Percentiles rank a stretch among this genome's conserved stretches.
Conservation (phyloP, 2,888 invertebrate genomes). For the Acronicta leporina region DNA sequence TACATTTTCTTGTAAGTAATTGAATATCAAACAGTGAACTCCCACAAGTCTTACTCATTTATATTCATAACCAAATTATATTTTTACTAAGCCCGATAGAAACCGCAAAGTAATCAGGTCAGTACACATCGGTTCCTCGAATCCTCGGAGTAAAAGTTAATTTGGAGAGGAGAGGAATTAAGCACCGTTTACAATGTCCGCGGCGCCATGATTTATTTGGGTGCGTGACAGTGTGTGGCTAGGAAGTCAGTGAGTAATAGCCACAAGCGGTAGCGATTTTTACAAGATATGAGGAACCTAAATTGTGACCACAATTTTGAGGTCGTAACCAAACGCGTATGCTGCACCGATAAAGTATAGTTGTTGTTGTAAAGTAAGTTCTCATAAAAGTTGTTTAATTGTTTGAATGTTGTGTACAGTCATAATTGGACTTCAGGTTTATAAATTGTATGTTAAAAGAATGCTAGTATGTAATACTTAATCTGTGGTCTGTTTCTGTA, state of each 20-base stretch:
- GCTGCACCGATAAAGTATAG: too few relatives aligned
- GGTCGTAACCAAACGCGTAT: too few relatives aligned
- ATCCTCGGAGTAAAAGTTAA: slow-evolving; percentile 65
- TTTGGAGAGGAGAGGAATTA: slow-evolving; percentile 74
- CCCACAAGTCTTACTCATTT: slow-evolving; percentile 15
- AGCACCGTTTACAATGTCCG: slow-evolving; percentile 78
- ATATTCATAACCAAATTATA: slow-evolving; percentile 25
- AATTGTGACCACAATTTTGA: too few relatives aligned
- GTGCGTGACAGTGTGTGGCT: slow-evolving; percentile 60
- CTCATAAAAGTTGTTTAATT: too few relatives aligned
- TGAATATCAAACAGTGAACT: slow-evolving; percentile 9
- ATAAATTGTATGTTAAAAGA: too few relatives aligned
- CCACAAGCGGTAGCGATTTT: slow-evolving; percentile 1
- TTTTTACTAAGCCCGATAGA: slow-evolving; percentile 21
- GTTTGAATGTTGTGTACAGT: too few relatives aligned
- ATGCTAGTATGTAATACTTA: too few relatives aligned
- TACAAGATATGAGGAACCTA: too few relatives aligned
- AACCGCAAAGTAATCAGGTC: slow-evolving; percentile 30
- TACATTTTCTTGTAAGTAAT: slow-evolving; percentile 11
- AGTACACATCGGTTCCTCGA: slow-evolving; percentile 29
- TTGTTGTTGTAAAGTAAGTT: too few relatives aligned
- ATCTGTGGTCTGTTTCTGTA: too few relatives aligned
- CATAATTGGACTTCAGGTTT: too few relatives aligned
- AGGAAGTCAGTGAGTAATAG: slow-evolving; percentile 33
- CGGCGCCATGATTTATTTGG: slow-evolving; percentile 80